phyloP scores from a whole-genome alignment of 2,888 invertebrate species.

The Tenthredo notha region DNA sequence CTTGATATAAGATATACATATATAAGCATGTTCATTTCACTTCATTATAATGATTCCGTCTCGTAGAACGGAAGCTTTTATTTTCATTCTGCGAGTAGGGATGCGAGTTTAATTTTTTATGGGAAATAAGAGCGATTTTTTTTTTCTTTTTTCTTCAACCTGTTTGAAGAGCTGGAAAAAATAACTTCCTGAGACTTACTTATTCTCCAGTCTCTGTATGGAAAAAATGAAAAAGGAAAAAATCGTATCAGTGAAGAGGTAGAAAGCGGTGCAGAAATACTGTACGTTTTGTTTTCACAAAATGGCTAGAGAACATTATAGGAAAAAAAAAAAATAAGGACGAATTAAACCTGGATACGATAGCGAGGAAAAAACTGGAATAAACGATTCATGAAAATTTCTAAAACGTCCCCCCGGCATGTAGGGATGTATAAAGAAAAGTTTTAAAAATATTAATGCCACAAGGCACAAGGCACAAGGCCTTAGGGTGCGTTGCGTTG shows the following conservation, averaged over 20 bases:
- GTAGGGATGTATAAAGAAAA: not conserved
- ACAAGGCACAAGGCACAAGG: not conserved
- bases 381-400: not conserved
- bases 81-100: not conserved
- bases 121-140: not conserved
- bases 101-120: not conserved
- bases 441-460: constrained; percentile 5
- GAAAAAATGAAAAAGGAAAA: not conserved
- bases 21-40: not conserved
- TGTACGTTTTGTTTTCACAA: not conserved
- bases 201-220: not conserved
- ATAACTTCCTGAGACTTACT: not conserved
- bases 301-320: not conserved
- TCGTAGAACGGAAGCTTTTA: not conserved
- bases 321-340: not conserved
- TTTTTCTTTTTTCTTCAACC: not conserved
- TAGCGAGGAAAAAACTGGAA: not conserved
- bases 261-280: not conserved
- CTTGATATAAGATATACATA: not conserved
- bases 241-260: not conserved
- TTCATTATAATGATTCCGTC: not conserved
- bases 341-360: not conserved
- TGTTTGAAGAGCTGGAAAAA: not conserved
- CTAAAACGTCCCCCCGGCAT: not conserved
- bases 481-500: not conserved